Evolutionary conservation across 2,888 invertebrate genomes (phyloP).

Genomic region (Geophilus truncorum): DNA sequence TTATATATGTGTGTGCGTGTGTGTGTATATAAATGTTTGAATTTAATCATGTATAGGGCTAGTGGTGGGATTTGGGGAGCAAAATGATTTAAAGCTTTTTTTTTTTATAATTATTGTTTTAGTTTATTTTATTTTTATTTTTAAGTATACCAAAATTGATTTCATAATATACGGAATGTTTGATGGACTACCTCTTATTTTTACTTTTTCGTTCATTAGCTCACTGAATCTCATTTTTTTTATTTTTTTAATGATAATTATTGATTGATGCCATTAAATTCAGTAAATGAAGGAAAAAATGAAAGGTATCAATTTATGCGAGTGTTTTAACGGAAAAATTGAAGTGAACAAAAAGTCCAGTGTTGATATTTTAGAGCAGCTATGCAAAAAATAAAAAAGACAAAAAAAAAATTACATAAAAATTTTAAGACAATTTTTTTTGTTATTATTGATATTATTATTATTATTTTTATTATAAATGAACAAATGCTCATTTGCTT

Average conservation of each 20-base stretch:
- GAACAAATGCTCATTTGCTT: slow-evolving; percentile 12
- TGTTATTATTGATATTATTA: background rate
- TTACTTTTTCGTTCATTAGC: background rate
- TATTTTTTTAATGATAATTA: background rate
- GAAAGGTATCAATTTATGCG: background rate
- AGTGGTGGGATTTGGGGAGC: background rate
- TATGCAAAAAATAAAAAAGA: background rate
- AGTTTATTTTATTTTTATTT: background rate
- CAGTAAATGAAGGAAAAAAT: background rate
- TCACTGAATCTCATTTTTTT: background rate
- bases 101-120: background rate
- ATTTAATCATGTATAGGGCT: background rate
- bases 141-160: background rate
- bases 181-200: background rate
- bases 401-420: too few species aligned
- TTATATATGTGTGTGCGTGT: background rate
- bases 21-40: slow-evolving; percentile 5
- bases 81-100: background rate
- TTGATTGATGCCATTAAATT: background rate
- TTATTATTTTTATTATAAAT: background rate
- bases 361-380: slow-evolving; percentile 11
- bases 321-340: background rate
- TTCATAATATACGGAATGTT: background rate
- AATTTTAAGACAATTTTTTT: too few species aligned
- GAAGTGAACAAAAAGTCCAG: slow-evolving; percentile 3